Percentiles rank a stretch among this genome's conserved stretches.
Evolutionary conservation across 2,888 invertebrate species (phyloP).

Genomic region (Tanaodytes sp.): DNA sequence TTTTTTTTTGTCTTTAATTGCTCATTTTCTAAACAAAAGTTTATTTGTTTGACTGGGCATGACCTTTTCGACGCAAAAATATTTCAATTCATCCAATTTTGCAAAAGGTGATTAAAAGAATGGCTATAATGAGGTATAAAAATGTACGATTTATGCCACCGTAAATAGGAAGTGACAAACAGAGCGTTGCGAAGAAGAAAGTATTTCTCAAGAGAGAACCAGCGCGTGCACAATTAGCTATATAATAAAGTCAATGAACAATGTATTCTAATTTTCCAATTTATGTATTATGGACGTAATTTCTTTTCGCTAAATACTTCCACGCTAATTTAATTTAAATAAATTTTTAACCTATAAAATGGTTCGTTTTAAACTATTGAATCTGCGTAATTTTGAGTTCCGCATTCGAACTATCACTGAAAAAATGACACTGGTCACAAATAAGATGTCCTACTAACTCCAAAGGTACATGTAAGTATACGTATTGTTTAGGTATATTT

Average conservation of each 20-base stretch:
- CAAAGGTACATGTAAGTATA: no score
- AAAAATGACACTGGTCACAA: background rate
- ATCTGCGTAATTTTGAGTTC: no score
- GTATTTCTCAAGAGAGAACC: slow-evolving; percentile 52
- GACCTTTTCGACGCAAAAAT: slow-evolving; percentile 23
- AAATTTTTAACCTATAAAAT: no score
- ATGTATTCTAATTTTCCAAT: slow-evolving; percentile 53
- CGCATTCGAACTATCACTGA: no score
- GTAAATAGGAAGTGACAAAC: slow-evolving; percentile 55
- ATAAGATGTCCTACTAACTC: no score
- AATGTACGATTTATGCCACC: slow-evolving; percentile 51
- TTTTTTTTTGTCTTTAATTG: no score
- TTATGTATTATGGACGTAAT: slow-evolving; percentile 49
- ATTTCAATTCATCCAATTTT: slow-evolving; percentile 32
- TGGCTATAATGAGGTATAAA: slow-evolving; percentile 43
- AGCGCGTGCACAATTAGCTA: slow-evolving; percentile 55
- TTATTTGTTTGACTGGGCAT: slow-evolving; percentile 21
- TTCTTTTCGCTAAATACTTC: slow-evolving; percentile 44
- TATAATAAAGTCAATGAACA: slow-evolving; percentile 53
- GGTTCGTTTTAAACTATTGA: no score
- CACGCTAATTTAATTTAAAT: slow-evolving; percentile 3
- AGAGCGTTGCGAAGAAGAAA: slow-evolving; percentile 56
- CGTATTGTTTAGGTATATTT: no score
- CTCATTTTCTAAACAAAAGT: no score
- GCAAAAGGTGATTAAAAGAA: slow-evolving; percentile 41